Evolutionary conservation across 2,888 invertebrate genomes (phyloP), one percentile per base, ranked within the genome.

Genomic region (Rhaphigaster nebulosa): DNA sequence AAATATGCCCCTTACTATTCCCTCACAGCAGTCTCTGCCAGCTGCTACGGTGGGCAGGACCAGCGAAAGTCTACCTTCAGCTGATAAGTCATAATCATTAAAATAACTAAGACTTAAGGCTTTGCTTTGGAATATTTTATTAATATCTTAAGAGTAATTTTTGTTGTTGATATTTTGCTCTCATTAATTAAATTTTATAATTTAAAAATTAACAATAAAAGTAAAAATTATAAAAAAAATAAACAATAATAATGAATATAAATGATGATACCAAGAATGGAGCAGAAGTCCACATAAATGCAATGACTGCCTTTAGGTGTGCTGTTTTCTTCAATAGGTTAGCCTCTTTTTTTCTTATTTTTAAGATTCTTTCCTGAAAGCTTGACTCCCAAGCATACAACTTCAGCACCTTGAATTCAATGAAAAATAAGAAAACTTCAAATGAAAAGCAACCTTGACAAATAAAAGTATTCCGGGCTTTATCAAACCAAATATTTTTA

Each of bases 341-440:
- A 90, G 95, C 93, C 93, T 96, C 96, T 92, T 94, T 94, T 38
- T 94, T 93, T 91, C 96, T 93, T 88, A 95, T 95, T 18, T 93
- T 94, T 80, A 94, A 93, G 52, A 96, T 94, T 92, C 95, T 94
- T 65, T 94, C 93, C 92, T 94, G 94, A 92, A 95, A 95, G 8
- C 95, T 95, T 45, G 94, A 93, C 92, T 95, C 95, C 95, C 95
- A 95, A 0, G 95, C 95, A 92, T 95, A 95, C 91, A 95, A 93
- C 92, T 95, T 95, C 92, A 95, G 93, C 15, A 95, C 94, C 94
- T 95, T 34, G 23, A 56, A 87, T 26, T 38, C 29, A 65, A 65
- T 5, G 1, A 65, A 65, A 65, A 29, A 29, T 29, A 29, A 29
- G 5, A 18, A 29, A 65, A 29, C 12, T 26, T 23, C 4, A 26